Base-by-base conservation (phyloP, 2,797 vertebrate species). In the Gambelia wislizenii region DNA sequence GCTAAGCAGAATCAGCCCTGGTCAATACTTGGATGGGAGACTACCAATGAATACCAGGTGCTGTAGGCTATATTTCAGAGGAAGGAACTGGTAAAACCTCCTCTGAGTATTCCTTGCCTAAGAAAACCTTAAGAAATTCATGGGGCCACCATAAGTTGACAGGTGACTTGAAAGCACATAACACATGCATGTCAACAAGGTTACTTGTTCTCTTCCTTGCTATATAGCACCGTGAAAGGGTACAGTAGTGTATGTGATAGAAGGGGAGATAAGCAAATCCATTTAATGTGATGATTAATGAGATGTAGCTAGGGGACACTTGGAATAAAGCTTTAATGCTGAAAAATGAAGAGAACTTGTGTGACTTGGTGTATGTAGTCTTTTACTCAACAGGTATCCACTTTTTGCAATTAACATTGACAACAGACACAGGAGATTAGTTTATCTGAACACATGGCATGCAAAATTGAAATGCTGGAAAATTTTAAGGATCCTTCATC, bases 211-310 rank as follows among this genome's bases (percentile, higher is more conserved):
- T 47, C 74, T 36, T 52, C 36, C 47, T 74, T 74, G 39, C 70
- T 75, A 74, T 72, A 61, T 75, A 74, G 67, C 56, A 25, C 61
- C 36, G 12, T 49, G 54, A 69, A 47, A 61, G 27, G 75, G 56
- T 74, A 72, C 54, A 42, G 30, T 13, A 77, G 56, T 64, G 42
- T 16, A 61, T 10, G 7, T 33, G 54, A 14, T 44, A 27, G 82
- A 84, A 67, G 36, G 59, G 36, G 69, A 42, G 59, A 83, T 67
- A 77, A 83, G 47, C 30, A 69, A 84, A 54, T 77, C 52, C 64
- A 82, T 75, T 61, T 25, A 86, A 64, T 74, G 22, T 74, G 30
- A 82, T 82, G 61, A 78, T 89, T 89, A 54, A 89, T 42, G 61
- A 44, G 27, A 78, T 9, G 33, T n/a, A 56, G 61, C 20, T 78